Evolutionary conservation across 2,113 vertebrate genomes (phyloP).

Genomic region (Mastomys coucha): DNA sequence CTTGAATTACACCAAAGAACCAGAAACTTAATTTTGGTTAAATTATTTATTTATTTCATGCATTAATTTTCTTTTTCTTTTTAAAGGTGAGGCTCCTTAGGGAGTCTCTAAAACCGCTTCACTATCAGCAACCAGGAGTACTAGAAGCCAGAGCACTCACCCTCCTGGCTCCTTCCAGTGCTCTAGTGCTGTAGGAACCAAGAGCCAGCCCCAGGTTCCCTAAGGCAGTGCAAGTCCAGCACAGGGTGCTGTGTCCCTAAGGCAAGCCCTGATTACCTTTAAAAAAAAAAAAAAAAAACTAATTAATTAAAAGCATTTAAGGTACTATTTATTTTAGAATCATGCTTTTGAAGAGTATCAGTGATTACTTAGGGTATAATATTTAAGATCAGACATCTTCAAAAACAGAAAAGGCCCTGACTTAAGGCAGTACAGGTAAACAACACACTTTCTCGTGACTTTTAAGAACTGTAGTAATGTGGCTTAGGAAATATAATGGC

Average conservation of each 20-base stretch:
- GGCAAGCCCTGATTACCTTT: slow-evolving; percentile 78
- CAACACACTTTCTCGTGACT: slow-evolving; percentile 66
- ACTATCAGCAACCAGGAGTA: slow-evolving; percentile 53
- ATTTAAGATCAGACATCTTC: slow-evolving; percentile 83
- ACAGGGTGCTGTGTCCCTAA: slow-evolving; percentile 67
- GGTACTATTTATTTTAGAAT: slow-evolving; percentile 89
- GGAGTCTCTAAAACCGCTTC: slow-evolving; percentile 73
- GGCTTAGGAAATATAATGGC: slow-evolving; percentile 81
- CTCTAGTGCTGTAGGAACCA: slow-evolving; percentile 61
- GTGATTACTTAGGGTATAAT: slow-evolving; percentile 83
- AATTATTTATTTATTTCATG: slow-evolving; percentile 86
- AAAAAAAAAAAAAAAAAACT: slow-evolving; percentile 4
- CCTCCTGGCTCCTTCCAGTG: slow-evolving; percentile 43
- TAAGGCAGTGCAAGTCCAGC: slow-evolving; percentile 70
- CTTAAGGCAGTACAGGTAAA: slow-evolving; percentile 75
- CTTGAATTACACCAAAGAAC: slow-evolving; percentile 85
- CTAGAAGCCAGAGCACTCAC: slow-evolving; percentile 61
- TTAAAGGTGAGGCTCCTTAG: slow-evolving; percentile 75
- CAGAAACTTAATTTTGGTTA: slow-evolving; percentile 84
- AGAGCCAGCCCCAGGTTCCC: slow-evolving; percentile 60
- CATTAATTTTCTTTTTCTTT: slow-evolving; percentile 79
- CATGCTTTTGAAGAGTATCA: slow-evolving; percentile 81
- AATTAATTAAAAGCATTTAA: neutral
- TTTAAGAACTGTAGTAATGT: slow-evolving; percentile 83
- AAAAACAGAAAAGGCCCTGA: slow-evolving; percentile 63